Evolutionary conservation across 2,888 invertebrate species (phyloP).

Genomic region (Phytoseiulus persimilis): DNA sequence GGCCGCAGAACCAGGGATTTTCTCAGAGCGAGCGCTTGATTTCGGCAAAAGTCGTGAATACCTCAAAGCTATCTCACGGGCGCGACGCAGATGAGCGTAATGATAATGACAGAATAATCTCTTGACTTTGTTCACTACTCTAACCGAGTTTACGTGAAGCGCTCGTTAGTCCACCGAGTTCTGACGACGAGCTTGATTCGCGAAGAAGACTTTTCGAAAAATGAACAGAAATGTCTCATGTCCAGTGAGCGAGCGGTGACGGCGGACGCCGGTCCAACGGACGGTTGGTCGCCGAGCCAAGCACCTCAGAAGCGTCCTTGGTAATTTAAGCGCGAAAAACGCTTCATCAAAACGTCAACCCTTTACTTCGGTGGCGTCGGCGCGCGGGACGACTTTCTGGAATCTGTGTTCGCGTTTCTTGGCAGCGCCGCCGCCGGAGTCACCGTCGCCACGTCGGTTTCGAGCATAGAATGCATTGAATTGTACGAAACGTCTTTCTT

Average conservation of each 20-base stretch:
- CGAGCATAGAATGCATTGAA: background rate
- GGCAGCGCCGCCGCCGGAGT: background rate
- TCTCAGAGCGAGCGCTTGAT: no score
- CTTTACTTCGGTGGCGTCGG: slow-evolving; percentile 21
- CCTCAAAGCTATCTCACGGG: background rate
- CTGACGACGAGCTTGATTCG: background rate
- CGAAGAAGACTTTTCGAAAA: background rate
- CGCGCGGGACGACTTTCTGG: background rate
- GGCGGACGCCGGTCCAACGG: background rate
- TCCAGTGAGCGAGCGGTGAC: background rate
- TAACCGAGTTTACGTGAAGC: background rate
- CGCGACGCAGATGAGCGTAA: background rate
- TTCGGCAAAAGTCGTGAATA: no score
- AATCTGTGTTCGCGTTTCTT: background rate
- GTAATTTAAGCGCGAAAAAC: slow-evolving; percentile 20
- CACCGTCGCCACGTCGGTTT: background rate
- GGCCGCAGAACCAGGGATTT: no score
- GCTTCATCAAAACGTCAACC: slow-evolving; percentile 38
- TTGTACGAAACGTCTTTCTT: background rate
- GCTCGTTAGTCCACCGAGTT: background rate
- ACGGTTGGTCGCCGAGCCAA: background rate
- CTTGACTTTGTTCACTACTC: background rate
- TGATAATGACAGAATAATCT: background rate
- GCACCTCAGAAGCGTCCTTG: background rate
- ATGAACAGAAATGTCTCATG: background rate